phyloP scores from a whole-genome alignment of 2,888 invertebrate genomes.

The Rhagium mordax region DNA sequence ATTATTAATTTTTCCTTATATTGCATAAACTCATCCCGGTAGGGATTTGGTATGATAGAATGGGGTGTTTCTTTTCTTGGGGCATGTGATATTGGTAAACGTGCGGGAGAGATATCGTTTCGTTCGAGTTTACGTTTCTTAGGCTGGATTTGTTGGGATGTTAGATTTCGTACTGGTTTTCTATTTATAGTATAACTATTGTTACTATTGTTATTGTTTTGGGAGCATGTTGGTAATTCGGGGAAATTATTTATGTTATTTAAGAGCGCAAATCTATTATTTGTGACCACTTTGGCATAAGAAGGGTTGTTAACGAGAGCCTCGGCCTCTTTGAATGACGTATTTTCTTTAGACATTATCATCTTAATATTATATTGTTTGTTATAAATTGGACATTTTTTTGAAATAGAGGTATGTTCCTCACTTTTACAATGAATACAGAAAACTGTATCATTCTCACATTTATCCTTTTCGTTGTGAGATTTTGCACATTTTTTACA shows the following conservation, averaged over 20 bases:
- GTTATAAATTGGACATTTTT: slow-evolving; percentile 17
- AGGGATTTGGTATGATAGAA: background rate
- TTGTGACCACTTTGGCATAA: slow-evolving; percentile 15
- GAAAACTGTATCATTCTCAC: background rate
- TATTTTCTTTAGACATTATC: slow-evolving; percentile 15
- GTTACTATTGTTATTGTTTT: background rate
- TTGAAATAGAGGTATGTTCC: background rate
- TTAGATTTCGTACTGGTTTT: background rate
- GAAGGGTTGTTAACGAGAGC: slow-evolving; percentile 23
- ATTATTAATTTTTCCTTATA: background rate
- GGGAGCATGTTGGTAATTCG: background rate
- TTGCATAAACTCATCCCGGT: background rate
- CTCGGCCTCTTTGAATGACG: slow-evolving; percentile 20
- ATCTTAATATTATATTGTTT: slow-evolving; percentile 18
- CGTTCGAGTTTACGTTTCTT: background rate
- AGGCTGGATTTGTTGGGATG: background rate
- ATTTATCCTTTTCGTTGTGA: background rate
- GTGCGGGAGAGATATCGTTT: background rate
- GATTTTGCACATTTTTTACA: background rate
- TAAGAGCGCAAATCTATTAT: slow-evolving; percentile 7
- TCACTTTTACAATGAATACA: background rate
- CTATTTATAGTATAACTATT: too few species aligned
- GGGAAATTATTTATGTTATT: background rate
- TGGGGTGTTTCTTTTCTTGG: background rate
- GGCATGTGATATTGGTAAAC: background rate